A percentile compares a stretch with the other conserved stretches of the same genome.
Evolutionary conservation across 1,140 invertebrate species (phyloP).

Genomic region (Sarcophaga bullata): DNA sequence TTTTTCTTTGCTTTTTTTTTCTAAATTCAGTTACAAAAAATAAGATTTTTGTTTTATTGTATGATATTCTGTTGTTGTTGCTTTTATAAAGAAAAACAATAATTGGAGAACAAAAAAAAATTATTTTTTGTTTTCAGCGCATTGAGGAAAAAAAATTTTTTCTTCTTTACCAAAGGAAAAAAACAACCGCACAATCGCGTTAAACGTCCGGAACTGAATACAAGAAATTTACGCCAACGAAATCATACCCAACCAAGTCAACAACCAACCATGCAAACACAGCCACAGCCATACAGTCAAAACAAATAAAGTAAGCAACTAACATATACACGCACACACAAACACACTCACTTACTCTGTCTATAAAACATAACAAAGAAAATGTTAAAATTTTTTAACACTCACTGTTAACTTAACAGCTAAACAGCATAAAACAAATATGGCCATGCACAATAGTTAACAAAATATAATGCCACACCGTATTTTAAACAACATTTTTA

Average conservation of each 20-base stretch:
- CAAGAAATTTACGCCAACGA: constrained; percentile 33
- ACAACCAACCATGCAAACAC: neutral
- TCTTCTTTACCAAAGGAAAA: neutral
- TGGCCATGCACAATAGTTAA: too few relatives aligned
- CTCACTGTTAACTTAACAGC: too few relatives aligned
- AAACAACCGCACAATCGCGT: constrained; percentile 37
- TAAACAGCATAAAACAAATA: too few relatives aligned
- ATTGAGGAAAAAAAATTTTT: neutral
- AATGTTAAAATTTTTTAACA: too few relatives aligned
- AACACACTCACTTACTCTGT: too few relatives aligned
- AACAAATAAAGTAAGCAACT: neutral
- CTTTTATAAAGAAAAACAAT: constrained; percentile 35
- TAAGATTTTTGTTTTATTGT: constrained; percentile 4
- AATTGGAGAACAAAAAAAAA: constrained; percentile 17
- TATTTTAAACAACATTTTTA: too few relatives aligned
- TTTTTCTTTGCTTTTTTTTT: too few relatives aligned
- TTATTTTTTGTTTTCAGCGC: neutral
- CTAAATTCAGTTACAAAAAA: neutral
- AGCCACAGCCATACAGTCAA: neutral
- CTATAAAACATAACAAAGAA: neutral
- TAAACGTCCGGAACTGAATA: constrained; percentile 37
- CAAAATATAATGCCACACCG: too few relatives aligned
- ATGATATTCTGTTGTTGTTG: neutral
- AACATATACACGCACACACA: neutral
- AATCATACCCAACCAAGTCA: constrained; percentile 10